A percentile compares a stretch with the other conserved stretches of the same genome.
Conservation (phyloP, 2,113 vertebrate species). For the Nothoprocta perdicaria region DNA sequence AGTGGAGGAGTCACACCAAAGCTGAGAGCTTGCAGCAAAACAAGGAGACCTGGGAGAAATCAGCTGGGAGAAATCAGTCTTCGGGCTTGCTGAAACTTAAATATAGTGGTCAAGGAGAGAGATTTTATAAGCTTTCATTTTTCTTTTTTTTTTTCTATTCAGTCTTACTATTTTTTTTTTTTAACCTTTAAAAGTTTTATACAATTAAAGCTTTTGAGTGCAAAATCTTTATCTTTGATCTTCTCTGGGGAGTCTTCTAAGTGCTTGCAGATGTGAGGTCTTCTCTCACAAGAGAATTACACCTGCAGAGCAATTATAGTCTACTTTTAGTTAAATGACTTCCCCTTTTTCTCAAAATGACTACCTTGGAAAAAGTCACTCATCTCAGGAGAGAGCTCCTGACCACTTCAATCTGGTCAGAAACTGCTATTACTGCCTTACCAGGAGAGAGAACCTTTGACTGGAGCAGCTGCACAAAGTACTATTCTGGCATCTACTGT, state of each 20-base stretch:
- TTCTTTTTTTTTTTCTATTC: background rate
- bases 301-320: background rate
- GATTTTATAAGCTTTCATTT: background rate
- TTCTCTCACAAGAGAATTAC: background rate
- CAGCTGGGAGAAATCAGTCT: background rate
- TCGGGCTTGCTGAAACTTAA: background rate
- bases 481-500: background rate
- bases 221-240: background rate
- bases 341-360: background rate
- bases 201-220: background rate
- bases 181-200: background rate
- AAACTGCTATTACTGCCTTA: background rate
- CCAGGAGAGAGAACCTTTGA: background rate
- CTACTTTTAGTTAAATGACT: background rate
- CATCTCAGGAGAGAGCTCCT: background rate
- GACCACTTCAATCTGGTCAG: background rate
- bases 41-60: background rate
- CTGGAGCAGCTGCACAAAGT: background rate
- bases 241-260: background rate
- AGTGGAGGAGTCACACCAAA: background rate
- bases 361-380: background rate
- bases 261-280: background rate
- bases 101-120: background rate
- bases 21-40: too few relatives aligned
- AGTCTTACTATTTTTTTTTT: background rate